These are phyloP conservation scores for Sebastes diaconus DNA, from an alignment of 2,797 vertebrate genomes.

Conservation along the genomic window DNA sequence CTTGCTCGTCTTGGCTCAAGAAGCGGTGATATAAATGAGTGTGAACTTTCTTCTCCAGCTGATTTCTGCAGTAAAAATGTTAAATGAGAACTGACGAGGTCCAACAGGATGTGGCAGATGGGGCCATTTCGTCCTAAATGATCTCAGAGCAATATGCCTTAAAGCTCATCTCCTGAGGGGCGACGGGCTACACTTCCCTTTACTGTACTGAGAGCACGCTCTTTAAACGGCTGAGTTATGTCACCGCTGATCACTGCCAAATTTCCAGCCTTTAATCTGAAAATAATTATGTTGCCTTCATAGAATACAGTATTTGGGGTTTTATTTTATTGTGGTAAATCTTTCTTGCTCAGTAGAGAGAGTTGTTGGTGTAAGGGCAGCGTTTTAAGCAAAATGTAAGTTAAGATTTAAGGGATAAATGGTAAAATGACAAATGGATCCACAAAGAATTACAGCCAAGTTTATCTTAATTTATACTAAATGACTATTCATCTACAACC, in stretches of 20 bases:
- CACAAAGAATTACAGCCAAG: not conserved
- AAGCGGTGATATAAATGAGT: not conserved
- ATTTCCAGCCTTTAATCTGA: constrained; percentile 14
- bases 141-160: not conserved
- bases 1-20: not conserved
- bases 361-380: not conserved
- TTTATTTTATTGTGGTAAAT: not conserved
- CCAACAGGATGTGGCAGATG: not conserved
- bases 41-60: not conserved
- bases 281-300: constrained; percentile 7
- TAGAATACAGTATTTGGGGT: not conserved
- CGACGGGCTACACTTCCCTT: constrained; percentile 11
- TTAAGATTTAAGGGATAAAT: not conserved
- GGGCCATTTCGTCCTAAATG: constrained; percentile 10
- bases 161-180: constrained; percentile 40
- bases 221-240: constrained; percentile 50
- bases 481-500: not conserved
- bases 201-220: constrained; percentile 12
- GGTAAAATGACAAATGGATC: not conserved
- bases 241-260: constrained; percentile 36
- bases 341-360: not conserved
- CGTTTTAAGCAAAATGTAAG: not conserved
- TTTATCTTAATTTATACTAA: not conserved
- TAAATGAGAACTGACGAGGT: constrained; percentile 26
- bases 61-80: constrained; percentile 5